Conservation (phyloP, 2,797 vertebrate species). For the Octomys mimax region DNA sequence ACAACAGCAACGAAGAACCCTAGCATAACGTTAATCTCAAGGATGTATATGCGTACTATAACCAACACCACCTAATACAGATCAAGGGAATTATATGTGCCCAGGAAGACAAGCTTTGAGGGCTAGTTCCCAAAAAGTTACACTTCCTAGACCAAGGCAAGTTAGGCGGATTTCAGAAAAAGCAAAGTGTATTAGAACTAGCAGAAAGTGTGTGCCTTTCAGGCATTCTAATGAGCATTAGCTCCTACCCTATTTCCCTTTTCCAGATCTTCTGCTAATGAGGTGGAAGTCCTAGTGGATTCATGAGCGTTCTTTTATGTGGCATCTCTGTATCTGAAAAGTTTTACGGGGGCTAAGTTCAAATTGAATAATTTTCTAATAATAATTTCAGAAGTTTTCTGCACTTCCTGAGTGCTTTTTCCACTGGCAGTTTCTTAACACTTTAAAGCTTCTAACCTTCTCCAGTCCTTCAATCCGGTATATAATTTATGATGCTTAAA, state of each 20-base stretch:
- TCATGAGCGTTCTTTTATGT: neutral
- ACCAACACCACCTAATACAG: neutral
- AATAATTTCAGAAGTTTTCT: constrained; percentile 21
- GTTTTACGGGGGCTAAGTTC: constrained; percentile 16
- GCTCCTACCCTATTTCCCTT: neutral
- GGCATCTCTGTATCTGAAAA: neutral
- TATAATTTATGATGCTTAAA: constrained; percentile 14
- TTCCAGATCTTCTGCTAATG: neutral
- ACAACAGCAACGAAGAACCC: too few species aligned
- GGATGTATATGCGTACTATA: neutral
- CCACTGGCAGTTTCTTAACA: neutral
- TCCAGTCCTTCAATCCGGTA: neutral
- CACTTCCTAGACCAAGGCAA: neutral
- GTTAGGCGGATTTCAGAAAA: neutral
- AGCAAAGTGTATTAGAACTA: neutral
- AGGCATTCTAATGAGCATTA: neutral
- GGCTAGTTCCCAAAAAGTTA: neutral
- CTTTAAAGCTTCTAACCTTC: constrained; percentile 7
- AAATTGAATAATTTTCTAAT: constrained; percentile 31
- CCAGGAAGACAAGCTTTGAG: neutral
- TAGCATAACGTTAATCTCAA: neutral
- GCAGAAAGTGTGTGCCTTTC: neutral
- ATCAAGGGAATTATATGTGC: neutral
- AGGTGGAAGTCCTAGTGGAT: neutral
- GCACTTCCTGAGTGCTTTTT: constrained; percentile 36